phyloP scores from a whole-genome alignment of 1,140 invertebrate genomes.

The Hestina assimilis region DNA sequence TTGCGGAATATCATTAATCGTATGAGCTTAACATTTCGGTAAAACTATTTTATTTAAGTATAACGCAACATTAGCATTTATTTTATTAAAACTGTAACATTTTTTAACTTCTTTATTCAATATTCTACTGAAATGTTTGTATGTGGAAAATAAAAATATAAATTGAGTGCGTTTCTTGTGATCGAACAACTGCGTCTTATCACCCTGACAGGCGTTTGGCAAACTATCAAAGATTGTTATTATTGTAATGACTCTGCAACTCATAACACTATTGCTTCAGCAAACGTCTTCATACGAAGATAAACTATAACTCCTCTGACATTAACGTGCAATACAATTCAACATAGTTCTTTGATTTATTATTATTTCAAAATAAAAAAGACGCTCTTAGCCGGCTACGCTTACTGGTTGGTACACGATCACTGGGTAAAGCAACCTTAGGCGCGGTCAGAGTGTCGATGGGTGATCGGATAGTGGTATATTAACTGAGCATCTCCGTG shows the following conservation, averaged over 20 bases:
- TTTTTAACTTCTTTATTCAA: neutral
- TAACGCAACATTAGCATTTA: too few species aligned
- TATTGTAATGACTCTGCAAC: constrained; percentile 62
- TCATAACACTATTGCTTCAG: constrained; percentile 69
- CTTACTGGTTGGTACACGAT: too few species aligned
- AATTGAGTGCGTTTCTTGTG: constrained; percentile 40
- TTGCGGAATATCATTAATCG: too few species aligned
- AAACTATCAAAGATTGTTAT: constrained; percentile 65
- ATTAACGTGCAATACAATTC: constrained; percentile 55
- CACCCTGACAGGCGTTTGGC: constrained; percentile 61
- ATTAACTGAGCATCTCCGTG: too few species aligned
- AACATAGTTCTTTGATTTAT: constrained; percentile 39
- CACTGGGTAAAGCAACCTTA: too few species aligned
- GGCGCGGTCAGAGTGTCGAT: too few species aligned
- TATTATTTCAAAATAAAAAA: too few species aligned
- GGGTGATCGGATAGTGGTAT: too few species aligned
- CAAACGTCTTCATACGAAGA: constrained; percentile 60
- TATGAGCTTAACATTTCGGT: too few species aligned
- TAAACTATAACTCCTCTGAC: constrained; percentile 56
- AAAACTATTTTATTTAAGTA: too few species aligned
- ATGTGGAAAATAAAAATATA: constrained; percentile 37
- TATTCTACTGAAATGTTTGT: neutral
- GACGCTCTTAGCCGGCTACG: too few species aligned
- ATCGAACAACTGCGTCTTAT: constrained; percentile 41
- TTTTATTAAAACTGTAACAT: neutral